Evolutionary conservation across 2,888 invertebrate genomes (phyloP), one percentile per base, ranked within the genome.

Genomic region (Folsomia candida): DNA sequence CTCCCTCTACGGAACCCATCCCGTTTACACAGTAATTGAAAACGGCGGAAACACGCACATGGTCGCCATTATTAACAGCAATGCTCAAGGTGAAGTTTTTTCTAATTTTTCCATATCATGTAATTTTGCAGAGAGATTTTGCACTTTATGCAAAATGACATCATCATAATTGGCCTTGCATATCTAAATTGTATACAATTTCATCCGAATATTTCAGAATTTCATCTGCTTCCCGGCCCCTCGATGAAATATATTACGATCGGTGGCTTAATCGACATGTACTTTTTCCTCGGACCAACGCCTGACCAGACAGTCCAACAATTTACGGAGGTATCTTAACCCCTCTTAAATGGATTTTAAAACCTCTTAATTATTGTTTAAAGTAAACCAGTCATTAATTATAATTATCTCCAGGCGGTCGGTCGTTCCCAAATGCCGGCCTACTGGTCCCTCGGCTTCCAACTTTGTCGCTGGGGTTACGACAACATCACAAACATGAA

Each of bases 381-480:
- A n/a, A n/a, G n/a, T n/a, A n/a, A n/a, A n/a, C n/a, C n/a, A n/a
- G n/a, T n/a, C n/a, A n/a, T n/a, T n/a, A n/a, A n/a, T n/a, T n/a
- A n/a, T n/a, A 9, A 9, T 9, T 37, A 9, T 9, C 4, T 37
- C 4, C 4, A 37, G 37, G 78, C 78, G 11, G 86, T 94, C 3
- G 93, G 93, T 0, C 85, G 87, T 69, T 91, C 93, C 0, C 87
- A 87, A 81, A 86, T 94, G 87, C 94, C 94, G 1, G 93, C 94
- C 0, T 92, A 91, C 82, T 95, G 94, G n/a, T n/a, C n/a, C 0
- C 86, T 95, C 0, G 95, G 94, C 1, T 94, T 93, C 83, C 94
- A 95, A 37, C 14, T 37, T 4, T 37, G 37, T 14, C 4, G 14
- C 4, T 37, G 22, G 89, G 83, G 90, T 18, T 91, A 91, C 81